Percentiles rank a stretch among this genome's conserved stretches.
Evolutionary conservation across 1,140 invertebrate genomes (phyloP).

Genomic region (Rhyacophila brunnea): DNA sequence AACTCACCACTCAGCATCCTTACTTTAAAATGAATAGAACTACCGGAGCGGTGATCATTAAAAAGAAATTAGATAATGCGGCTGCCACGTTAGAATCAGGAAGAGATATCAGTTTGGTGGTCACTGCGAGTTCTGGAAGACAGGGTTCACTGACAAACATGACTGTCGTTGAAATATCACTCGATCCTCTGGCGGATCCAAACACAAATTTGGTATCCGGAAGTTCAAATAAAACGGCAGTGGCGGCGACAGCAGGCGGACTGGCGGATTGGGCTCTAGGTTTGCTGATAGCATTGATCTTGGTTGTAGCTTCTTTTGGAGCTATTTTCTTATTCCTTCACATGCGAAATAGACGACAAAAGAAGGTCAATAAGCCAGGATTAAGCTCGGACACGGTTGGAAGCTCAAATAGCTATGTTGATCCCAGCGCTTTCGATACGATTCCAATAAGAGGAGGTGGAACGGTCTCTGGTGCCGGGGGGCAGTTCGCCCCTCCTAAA

Average conservation of each 20-base stretch:
- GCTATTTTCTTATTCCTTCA: slow-evolving; percentile 81
- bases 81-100: slow-evolving; percentile 60
- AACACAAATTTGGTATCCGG: slow-evolving; percentile 59
- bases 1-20: slow-evolving; percentile 76
- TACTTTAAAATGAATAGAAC: slow-evolving; percentile 91
- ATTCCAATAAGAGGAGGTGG: slow-evolving; percentile 74
- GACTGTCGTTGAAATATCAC: slow-evolving; percentile 79
- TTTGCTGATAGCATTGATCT: slow-evolving; percentile 76
- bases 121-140: slow-evolving; percentile 84
- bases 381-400: slow-evolving; percentile 69
- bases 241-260: slow-evolving; percentile 62
- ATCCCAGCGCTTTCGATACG: slow-evolving; percentile 83
- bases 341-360: slow-evolving; percentile 76
- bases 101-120: slow-evolving; percentile 72
- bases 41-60: slow-evolving; percentile 81
- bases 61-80: slow-evolving; percentile 69
- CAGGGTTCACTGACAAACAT: slow-evolving; percentile 82
- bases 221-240: slow-evolving; percentile 44
- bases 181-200: slow-evolving; percentile 67
- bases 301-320: slow-evolving; percentile 78
- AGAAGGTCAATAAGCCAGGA: slow-evolving; percentile 76
- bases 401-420: slow-evolving; percentile 75
- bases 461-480: slow-evolving; percentile 53
- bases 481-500: slow-evolving; percentile 82
- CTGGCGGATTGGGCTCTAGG: slow-evolving; percentile 85